Percentiles rank a stretch among this genome's conserved stretches.
phyloP scores from a whole-genome alignment of 2,797 vertebrate species.

The Macropodus opercularis region DNA sequence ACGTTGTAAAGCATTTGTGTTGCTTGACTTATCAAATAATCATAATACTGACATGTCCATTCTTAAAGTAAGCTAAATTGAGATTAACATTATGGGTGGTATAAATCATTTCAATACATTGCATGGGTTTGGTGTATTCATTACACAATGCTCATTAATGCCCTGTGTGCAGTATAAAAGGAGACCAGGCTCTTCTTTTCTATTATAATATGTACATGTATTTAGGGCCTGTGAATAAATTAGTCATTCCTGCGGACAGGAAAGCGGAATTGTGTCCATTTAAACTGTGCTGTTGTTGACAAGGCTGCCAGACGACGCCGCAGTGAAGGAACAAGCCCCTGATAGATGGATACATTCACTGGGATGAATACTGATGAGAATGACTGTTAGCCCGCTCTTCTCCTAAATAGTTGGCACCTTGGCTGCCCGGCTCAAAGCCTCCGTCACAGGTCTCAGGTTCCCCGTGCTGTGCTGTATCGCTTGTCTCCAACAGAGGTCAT shows the following conservation, averaged over 20 bases:
- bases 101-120: constrained; percentile 12
- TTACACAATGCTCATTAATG: constrained; percentile 32
- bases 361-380: constrained; percentile 61
- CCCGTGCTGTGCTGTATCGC: constrained; percentile 52
- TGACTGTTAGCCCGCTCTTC: constrained; percentile 44
- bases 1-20: neutral
- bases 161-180: constrained; percentile 8
- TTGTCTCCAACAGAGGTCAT: constrained; percentile 71
- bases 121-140: constrained; percentile 13
- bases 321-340: constrained; percentile 54
- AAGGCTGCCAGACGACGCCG: constrained; percentile 43
- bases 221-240: constrained; percentile 37
- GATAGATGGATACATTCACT: constrained; percentile 59
- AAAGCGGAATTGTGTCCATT: constrained; percentile 43
- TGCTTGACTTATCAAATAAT: constrained; percentile 6
- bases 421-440: constrained; percentile 47
- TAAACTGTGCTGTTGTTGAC: constrained; percentile 55
- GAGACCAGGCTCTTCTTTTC: constrained; percentile 5
- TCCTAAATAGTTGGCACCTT: constrained; percentile 50
- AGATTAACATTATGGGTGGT: constrained; percentile 14
- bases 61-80: neutral
- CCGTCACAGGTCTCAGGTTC: constrained; percentile 58
- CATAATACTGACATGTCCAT: constrained; percentile 9
- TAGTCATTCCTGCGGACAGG: constrained; percentile 37
- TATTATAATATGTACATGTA: constrained; percentile 9